Evolutionary conservation across 2,113 vertebrate genomes (phyloP).

Genomic region (Gasterosteus aculeatus): DNA sequence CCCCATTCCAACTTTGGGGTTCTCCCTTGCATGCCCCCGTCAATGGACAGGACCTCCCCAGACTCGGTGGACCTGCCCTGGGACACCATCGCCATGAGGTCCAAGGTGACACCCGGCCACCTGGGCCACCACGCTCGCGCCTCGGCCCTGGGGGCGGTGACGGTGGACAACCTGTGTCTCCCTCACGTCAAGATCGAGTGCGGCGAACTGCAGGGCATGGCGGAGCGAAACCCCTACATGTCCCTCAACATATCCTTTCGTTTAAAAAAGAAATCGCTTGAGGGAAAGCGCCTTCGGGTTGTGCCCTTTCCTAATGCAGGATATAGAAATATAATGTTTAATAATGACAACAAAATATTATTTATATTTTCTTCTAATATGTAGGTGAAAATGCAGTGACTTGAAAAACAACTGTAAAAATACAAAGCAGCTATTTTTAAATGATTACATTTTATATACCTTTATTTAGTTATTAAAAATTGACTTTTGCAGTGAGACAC

Average conservation of each 20-base stretch:
- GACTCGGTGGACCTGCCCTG: slow-evolving; percentile 81
- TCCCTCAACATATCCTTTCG: slow-evolving; percentile 93
- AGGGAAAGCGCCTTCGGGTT: background rate
- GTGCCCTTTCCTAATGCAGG: background rate
- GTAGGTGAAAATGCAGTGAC: background rate
- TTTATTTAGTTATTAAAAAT: background rate
- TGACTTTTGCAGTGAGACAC: background rate
- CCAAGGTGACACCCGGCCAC: slow-evolving; percentile 78
- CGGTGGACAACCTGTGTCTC: slow-evolving; percentile 76
- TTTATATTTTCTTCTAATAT: background rate
- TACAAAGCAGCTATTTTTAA: background rate
- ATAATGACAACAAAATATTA: background rate
- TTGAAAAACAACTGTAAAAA: background rate
- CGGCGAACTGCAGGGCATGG: slow-evolving; percentile 74
- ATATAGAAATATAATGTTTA: background rate
- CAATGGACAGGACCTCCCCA: slow-evolving; percentile 70
- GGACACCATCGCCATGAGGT: slow-evolving; percentile 80
- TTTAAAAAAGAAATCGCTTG: background rate
- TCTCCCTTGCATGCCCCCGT: slow-evolving; percentile 67
- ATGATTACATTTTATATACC: background rate
- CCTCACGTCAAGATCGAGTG: slow-evolving; percentile 83
- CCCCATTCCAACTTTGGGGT: slow-evolving; percentile 73
- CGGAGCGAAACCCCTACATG: slow-evolving; percentile 78
- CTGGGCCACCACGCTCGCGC: slow-evolving; percentile 78
- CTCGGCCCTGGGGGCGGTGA: slow-evolving; percentile 61